Conservation (phyloP, 2,113 vertebrate genomes). For the Melanocharis versteri region DNA sequence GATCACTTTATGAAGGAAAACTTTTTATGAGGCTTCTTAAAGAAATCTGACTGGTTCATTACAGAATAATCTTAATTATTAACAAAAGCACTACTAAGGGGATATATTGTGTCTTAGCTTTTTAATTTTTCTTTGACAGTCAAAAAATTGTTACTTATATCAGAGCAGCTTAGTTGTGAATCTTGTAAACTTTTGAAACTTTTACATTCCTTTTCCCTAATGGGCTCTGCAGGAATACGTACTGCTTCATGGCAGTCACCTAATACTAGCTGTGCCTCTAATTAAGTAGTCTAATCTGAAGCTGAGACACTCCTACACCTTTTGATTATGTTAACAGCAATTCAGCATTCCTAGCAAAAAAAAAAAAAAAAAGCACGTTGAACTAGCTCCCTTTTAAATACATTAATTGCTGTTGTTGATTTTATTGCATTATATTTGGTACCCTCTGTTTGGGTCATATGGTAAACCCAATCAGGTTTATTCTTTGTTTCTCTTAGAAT, state of each 20-base stretch:
- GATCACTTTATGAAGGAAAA: neutral
- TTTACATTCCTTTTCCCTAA: neutral
- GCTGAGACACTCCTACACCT: conserved; percentile 36
- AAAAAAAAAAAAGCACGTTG: neutral
- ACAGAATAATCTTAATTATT: neutral
- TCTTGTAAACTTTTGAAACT: conserved; percentile 19
- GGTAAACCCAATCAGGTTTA: neutral
- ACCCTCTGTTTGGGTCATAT: neutral
- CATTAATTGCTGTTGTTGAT: neutral
- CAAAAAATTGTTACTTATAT: neutral
- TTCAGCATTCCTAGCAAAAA: neutral
- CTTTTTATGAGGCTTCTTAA: neutral
- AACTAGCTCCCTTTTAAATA: conserved; percentile 16
- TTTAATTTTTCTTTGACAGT: conserved; percentile 45
- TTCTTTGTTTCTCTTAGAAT: neutral
- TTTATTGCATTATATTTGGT: neutral
- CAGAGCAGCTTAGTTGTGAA: neutral
- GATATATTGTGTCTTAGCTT: conserved; percentile 6
- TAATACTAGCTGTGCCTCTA: conserved; percentile 9
- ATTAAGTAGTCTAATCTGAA: conserved; percentile 38
- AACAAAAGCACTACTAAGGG: neutral
- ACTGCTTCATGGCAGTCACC: conserved; percentile 1
- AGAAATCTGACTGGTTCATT: neutral
- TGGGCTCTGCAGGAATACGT: neutral
- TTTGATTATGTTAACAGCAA: neutral